Base-by-base conservation (phyloP, 2,888 invertebrate genomes). In the Taenaris catops region DNA sequence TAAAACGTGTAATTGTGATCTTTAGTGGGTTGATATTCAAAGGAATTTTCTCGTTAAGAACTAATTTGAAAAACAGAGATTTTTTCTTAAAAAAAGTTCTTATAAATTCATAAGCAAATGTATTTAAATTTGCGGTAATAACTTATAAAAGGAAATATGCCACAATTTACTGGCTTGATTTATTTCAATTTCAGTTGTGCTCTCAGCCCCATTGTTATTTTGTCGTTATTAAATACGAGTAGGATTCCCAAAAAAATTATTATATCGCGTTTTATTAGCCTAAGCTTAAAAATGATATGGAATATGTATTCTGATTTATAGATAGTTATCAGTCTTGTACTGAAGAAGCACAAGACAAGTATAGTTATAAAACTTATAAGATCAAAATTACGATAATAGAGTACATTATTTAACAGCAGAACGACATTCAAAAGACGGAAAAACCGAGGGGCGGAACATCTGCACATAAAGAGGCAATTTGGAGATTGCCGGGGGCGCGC, bases 391-490 rank as follows among this genome's bases (percentile, higher is more conserved):
- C 72, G 75, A 83, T 81, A 78, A 75, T 72, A 74, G 71, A 76
- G 69, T 73, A 76, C 72, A 74, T 83, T 86, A 83, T 83, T 83
- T 83, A 83, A 75, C 83, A 74, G 80, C 75, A 78, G 80, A 84
- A 79, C 75, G 84, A 84, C 84, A 84, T 83, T 84, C 79, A 83
- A 84, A 81, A 83, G 83, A 83, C 74, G 79, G 79, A 78, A 84
- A 79, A 80, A 73, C 76, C 78, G 81, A 76, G 83, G 81, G 80
- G 79, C 67, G 84, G 76, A 79, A 80, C 83, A 81, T 86, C 84
- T 83, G 83, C 78, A 81, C 83, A 84, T 83, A 86, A 86, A 86
- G 83, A 84, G 84, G 84, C 84, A 86, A 86, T 86, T 86, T 86
- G 83, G 73, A 83, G 75, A 86, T 86, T 86, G 84, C 84, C 83